phyloP scores from a whole-genome alignment of 2,797 vertebrate species.

The Spheniscus humboldti region DNA sequence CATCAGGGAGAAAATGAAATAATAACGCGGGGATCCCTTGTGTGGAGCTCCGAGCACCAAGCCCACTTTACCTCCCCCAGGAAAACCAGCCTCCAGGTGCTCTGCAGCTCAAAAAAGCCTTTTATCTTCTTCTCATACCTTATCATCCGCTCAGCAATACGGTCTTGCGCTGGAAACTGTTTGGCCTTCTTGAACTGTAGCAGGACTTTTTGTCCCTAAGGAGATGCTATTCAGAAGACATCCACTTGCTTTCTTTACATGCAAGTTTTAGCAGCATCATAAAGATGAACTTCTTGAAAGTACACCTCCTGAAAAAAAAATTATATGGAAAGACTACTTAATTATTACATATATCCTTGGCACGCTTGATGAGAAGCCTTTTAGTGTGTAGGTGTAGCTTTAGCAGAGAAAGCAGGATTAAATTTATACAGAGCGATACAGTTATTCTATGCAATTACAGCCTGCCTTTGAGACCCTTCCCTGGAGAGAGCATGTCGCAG shows the following conservation, averaged over 20 bases:
- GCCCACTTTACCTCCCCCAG: not conserved
- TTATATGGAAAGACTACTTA: not conserved
- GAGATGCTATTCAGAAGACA: not conserved
- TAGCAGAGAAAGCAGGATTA: not conserved
- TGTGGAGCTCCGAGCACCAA: not conserved
- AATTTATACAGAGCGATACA: not conserved
- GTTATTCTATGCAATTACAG: not conserved
- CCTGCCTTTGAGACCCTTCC: not conserved
- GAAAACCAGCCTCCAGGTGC: not conserved
- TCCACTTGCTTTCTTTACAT: not conserved
- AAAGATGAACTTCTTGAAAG: not conserved
- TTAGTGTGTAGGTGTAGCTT: not conserved
- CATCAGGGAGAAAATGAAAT: not conserved
- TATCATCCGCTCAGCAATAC: fast-evolving
- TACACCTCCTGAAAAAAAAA: not conserved
- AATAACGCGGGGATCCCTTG: not conserved
- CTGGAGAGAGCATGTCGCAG: not conserved
- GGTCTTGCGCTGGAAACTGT: not conserved
- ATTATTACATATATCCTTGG: not conserved
- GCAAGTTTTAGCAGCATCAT: not conserved
- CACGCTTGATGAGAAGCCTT: not conserved
- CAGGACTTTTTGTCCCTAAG: not conserved
- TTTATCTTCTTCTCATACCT: not conserved
- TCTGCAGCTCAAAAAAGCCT: not conserved
- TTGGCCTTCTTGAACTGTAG: not conserved